Evolutionary conservation across 2,113 vertebrate genomes (phyloP).

Genomic region (Mellivora capensis): DNA sequence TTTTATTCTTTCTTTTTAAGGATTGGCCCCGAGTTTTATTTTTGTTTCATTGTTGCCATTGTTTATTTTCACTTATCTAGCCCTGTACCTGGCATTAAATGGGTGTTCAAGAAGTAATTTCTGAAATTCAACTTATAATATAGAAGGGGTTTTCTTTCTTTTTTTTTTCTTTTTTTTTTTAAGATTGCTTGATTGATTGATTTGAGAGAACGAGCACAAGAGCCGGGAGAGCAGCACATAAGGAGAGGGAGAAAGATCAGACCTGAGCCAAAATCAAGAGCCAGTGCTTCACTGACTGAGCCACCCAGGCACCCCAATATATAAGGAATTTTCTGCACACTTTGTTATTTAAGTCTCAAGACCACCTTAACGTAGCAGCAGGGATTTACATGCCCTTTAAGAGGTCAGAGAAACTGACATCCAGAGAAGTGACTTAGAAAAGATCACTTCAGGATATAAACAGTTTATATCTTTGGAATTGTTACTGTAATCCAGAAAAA

Average conservation of each 20-base stretch:
- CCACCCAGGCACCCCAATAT: neutral
- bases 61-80: neutral
- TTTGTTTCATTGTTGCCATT: neutral
- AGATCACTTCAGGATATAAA: slow-evolving; percentile 59
- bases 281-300: neutral
- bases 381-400: neutral
- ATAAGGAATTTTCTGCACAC: neutral
- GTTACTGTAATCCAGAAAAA: slow-evolving; percentile 28
- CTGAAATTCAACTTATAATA: neutral
- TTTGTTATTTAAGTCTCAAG: neutral
- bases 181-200: neutral
- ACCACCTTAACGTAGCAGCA: neutral
- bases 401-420: neutral
- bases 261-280: neutral
- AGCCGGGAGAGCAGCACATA: neutral
- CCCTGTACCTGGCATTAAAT: neutral
- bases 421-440: neutral
- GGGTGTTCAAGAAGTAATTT: neutral
- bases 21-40: neutral
- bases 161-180: neutral
- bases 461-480: slow-evolving; percentile 61
- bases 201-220: neutral
- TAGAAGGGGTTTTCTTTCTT: neutral
- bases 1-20: neutral
- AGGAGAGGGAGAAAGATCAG: neutral